Conservation (phyloP, 2,888 invertebrate species). For the Nomada fabriciana region DNA sequence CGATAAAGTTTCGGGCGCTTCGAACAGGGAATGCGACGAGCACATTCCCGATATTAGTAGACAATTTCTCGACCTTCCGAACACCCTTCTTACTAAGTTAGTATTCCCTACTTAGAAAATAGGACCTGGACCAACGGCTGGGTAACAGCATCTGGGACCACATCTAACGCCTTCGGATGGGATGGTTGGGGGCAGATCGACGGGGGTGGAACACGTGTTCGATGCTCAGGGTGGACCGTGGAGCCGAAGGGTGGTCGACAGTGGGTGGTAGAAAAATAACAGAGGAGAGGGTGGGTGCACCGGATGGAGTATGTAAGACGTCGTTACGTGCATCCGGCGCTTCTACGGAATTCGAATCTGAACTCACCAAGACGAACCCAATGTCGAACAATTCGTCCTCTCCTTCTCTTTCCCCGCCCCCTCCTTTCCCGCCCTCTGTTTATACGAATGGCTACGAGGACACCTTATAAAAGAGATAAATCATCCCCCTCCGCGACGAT, state of each 20-base stretch:
- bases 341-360: constrained; percentile 68
- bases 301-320: constrained; percentile 83
- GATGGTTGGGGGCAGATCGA: constrained; percentile 79
- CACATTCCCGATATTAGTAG: not conserved
- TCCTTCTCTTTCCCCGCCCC: not conserved
- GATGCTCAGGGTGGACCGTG: constrained; percentile 71
- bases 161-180: constrained; percentile 72
- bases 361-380: constrained; percentile 57
- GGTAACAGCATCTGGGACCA: constrained; percentile 82
- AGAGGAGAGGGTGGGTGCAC: constrained; percentile 36
- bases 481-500: constrained; percentile 65
- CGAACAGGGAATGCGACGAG: constrained; percentile 1
- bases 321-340: constrained; percentile 83
- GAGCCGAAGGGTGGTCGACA: constrained; percentile 58
- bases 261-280: constrained; percentile 81
- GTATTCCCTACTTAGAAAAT: constrained; percentile 65
- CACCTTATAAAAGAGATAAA: constrained; percentile 66
- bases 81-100: constrained; percentile 61
- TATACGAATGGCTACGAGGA: constrained; percentile 50
- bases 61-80: constrained; percentile 22
- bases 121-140: constrained; percentile 75
- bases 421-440: constrained; percentile 20
- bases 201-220: constrained; percentile 84
- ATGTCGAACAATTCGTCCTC: constrained; percentile 21
- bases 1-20: constrained; percentile 1